Percentiles rank a stretch among this genome's conserved stretches.
These are phyloP conservation scores for Drosophila acutilabella DNA, from an alignment of 2,888 invertebrate genomes.

Conservation along the genomic window DNA sequence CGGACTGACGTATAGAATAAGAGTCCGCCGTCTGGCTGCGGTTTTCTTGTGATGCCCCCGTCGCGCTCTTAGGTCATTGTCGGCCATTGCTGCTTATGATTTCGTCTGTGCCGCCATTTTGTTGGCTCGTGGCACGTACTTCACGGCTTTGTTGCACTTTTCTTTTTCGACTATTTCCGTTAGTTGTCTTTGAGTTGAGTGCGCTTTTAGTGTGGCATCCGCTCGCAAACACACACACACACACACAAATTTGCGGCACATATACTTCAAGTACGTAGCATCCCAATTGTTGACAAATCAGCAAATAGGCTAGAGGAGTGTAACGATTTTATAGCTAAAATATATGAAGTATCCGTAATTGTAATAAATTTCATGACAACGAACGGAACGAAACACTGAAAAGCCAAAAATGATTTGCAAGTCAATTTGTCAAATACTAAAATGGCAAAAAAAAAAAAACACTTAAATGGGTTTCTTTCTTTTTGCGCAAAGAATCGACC, in stretches of 20 bases:
- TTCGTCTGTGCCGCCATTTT: slow-evolving; percentile 74
- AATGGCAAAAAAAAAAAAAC: slow-evolving; percentile 24
- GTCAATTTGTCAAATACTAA: slow-evolving; percentile 72
- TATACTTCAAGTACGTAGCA: not conserved
- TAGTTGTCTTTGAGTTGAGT: slow-evolving; percentile 81
- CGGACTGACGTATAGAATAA: slow-evolving; percentile 11
- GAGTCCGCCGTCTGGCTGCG: slow-evolving; percentile 63
- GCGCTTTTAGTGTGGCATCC: slow-evolving; percentile 82
- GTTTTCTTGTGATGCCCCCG: slow-evolving; percentile 45
- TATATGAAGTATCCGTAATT: slow-evolving; percentile 53
- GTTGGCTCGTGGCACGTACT: slow-evolving; percentile 72
- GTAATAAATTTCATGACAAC: slow-evolving; percentile 39
- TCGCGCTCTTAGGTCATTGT: slow-evolving; percentile 67
- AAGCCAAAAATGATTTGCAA: slow-evolving; percentile 68
- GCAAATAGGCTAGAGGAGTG: slow-evolving; percentile 28
- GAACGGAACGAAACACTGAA: slow-evolving; percentile 39
- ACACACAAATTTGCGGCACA: no score
- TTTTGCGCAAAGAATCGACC: slow-evolving; percentile 11
- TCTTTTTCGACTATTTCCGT: slow-evolving; percentile 69
- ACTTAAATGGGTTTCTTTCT: slow-evolving; percentile 30
- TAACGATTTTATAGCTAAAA: slow-evolving; percentile 15
- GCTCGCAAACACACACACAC: slow-evolving; percentile 47
- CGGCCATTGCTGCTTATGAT: slow-evolving; percentile 70
- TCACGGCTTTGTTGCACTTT: slow-evolving; percentile 54
- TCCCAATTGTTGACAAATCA: slow-evolving; percentile 53